These are phyloP conservation scores for Osmoderma eremita DNA, from an alignment of 2,888 invertebrate species.

Conservation along the genomic window DNA sequence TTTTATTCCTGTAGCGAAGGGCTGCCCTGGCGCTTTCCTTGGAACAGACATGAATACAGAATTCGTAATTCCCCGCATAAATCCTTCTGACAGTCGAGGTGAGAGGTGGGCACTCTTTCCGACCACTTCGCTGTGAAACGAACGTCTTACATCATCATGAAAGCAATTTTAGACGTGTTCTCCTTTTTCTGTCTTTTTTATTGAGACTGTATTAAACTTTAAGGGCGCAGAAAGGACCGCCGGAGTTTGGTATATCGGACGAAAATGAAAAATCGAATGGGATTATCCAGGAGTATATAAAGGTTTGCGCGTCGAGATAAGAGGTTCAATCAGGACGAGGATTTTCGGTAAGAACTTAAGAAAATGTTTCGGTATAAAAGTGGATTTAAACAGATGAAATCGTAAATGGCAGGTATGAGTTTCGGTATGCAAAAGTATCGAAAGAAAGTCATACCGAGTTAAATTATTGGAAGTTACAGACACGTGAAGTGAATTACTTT, in stretches of 20 bases:
- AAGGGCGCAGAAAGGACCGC: not conserved
- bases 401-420: too few species aligned
- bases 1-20: constrained; percentile 12
- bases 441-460: too few species aligned
- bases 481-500: too few species aligned
- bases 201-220: constrained; percentile 7
- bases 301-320: not conserved
- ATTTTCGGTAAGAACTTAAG: too few species aligned
- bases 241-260: not conserved
- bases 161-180: constrained; percentile 16
- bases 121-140: not conserved
- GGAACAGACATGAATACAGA: not conserved
- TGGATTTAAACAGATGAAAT: too few species aligned
- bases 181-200: not conserved
- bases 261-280: not conserved
- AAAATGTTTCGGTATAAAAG: too few species aligned
- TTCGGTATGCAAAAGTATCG: too few species aligned
- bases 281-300: not conserved
- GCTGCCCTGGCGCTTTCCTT: not conserved
- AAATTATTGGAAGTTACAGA: too few species aligned
- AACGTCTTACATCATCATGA: constrained; percentile 7
- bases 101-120: not conserved
- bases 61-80: constrained; percentile 12
- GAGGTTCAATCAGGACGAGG: not conserved
- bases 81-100: constrained; percentile 8